Base-by-base conservation (phyloP, 92 coral and sea anemone genomes). In the Zoanthus solanderi region DNA sequence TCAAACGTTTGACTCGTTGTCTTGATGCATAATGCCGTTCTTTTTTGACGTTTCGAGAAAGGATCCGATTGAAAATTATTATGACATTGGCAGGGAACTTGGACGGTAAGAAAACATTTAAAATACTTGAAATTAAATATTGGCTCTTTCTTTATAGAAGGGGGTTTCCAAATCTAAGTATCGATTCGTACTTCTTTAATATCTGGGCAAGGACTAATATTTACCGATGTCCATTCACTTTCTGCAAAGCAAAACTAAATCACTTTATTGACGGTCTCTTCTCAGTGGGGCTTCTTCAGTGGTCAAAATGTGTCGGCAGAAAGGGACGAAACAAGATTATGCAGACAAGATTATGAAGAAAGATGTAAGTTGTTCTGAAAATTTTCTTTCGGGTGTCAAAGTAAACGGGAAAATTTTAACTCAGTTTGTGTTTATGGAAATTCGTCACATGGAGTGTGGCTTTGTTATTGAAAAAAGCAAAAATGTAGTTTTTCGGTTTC, bases 211-310 rank as follows among this genome's bases (percentile, higher is more conserved):
- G 44, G 75, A 68, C 74, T 81, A 53, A 50, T 45, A 46, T 65
- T 42, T 23, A 61, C 57, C 63, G 57, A 6, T 47, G 61, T 15
- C 48, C 48, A 7, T 44, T 30, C 82, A 7, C 29, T 13, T 37
- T 56, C 53, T 46, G 61, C 28, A 7, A 23, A 31, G 30, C 66
- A 16, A 16, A 69, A 16, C 47, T 28, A 50, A 63, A 68, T 80
- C 7, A 18, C 42, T 45, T 76, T 86, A n/a, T 52, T 17, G 84
- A 78, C 72, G 60, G 57, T 48, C 2, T 57, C 42, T 84, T 90
- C 87, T 2, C 87, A 97, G 99, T 89, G 99, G 99, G 78, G 99
- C 99, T 63, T 93, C 99, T 0, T 95, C 99, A 12, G 93, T 97
- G 5, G 99, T 97, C 44, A 97, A 88, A 88, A 60, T 68, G 11